Base-by-base conservation (phyloP, 2,113 vertebrate genomes). In the Neomonachus schauinslandi region DNA sequence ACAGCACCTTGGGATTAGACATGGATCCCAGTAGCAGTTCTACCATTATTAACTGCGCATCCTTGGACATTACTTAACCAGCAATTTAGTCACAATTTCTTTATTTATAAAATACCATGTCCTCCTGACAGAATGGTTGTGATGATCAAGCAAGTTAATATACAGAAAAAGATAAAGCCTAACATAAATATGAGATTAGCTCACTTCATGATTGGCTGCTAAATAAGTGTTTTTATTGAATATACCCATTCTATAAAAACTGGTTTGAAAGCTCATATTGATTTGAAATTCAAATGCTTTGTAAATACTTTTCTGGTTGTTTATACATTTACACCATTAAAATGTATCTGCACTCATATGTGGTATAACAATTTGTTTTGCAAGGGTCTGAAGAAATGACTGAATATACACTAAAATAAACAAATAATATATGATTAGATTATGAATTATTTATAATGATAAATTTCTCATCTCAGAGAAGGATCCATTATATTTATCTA, bases 361-460 rank as follows among this genome's bases (percentile, higher is more conserved):
- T 84, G 14, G 22, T 26, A 67, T 57, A 84, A 88, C 2, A 36
- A 5, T 71, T 28, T 33, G 8, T 51, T 61, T 53, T 95, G 6
- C 6, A 77, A 82, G 7, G 16, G 9, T 55, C 14, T 33, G 24
- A 36, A 22, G 16, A 96, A 95, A 74, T 91, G 33, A 89, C 11
- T 71, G 14, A 76, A 69, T 1, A 55, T 42, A 82, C 12, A 79
- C 0, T 18, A 92, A 90, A 92, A 79, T 31, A 46, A 63, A 71
- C 42, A 86, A 79, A 33, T 76, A 80, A 61, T 71, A 18, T n/a
- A 74, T 69, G 15, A 14, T 36, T 53, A 81, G 13, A 51, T 61
- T 84, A 84, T 93, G 42, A 82, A 94, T 92, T 71, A 89, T 42
- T 97, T 89, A 93, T 77, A 89, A 81, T 65, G 12, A 72, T 71